These are phyloP conservation scores for Oophaga pumilio DNA, from an alignment of 2,113 vertebrate species.

Conservation along the genomic window DNA sequence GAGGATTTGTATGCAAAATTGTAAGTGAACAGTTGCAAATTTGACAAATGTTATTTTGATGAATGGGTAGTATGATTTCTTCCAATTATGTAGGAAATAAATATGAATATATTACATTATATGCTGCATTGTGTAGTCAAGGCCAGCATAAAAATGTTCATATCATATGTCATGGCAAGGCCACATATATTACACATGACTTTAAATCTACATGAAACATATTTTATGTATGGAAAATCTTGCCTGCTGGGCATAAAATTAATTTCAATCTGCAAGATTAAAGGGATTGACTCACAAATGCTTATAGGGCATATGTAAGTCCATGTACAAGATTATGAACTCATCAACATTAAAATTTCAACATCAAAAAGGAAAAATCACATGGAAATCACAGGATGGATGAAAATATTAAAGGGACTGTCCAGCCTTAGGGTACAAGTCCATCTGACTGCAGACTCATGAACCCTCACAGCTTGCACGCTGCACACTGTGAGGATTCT, in stretches of 20 bases:
- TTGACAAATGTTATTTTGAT: conserved; percentile 49
- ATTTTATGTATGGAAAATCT: neutral
- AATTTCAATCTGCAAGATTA: neutral
- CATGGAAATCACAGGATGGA: no score
- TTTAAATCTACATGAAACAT: no score
- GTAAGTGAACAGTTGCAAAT: conserved; percentile 21
- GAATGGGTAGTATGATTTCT: conserved; percentile 15
- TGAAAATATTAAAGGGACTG: no score
- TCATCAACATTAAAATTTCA: no score
- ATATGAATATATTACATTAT: conserved; percentile 39
- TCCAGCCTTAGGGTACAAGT: no score
- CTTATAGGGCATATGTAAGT: neutral
- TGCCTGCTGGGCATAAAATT: neutral
- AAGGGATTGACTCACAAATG: neutral
- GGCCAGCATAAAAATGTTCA: neutral
- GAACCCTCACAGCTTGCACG: no score
- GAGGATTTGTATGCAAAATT: conserved; percentile 32
- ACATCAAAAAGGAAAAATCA: no score
- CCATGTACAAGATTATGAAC: neutral
- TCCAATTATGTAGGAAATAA: conserved; percentile 31
- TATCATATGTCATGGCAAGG: neutral
- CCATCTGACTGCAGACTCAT: no score
- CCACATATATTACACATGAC: neutral
- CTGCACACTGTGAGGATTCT: no score
- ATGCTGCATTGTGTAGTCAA: conserved; percentile 1